Evolutionary conservation across 2,113 vertebrate genomes (phyloP), one percentile per base, ranked within the genome.

Genomic region (Poecile atricapillus): DNA sequence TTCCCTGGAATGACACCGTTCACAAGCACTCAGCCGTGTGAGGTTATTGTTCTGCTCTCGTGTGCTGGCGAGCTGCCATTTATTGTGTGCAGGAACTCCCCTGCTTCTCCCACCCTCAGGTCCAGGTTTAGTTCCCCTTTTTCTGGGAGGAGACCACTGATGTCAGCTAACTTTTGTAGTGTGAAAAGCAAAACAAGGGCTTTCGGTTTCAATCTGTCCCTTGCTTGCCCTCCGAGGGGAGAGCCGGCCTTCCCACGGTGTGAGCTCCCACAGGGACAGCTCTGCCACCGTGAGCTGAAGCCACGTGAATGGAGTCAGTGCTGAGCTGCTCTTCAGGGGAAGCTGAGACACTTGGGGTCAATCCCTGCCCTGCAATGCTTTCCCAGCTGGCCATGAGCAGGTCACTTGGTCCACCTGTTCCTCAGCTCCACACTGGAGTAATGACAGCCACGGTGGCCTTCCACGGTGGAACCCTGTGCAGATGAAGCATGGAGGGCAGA

Each of bases 121-220:
- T 7, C 50, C 87, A 89, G 80, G 67, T 87, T 89, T 53, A 37
- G 75, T 93, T 87, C 77, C 87, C 69, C 2, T 0, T 56, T 84
- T 92, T 87, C 84, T 56, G 46, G 84, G 83, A 93, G 87, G 44
- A 71, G 76, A 47, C 7, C 85, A 82, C 68, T 93, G 91, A 84
- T 94, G 83, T 93, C 87, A 97, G 47, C 83, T 68, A 13, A 31
- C 39, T 78, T 89, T 52, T 12, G 27, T 28, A 33, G 50, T 6
- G 8, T 37, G 71, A 25, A 59, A 39, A 49, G 50, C 44, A 25
- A 28, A 80, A 25, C 53, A 30, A n/a, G 28, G 25, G 56, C 74
- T 95, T 96, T 95, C 23, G 0, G 62, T 95, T 95, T 97, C 95
- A 83, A 20, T 93, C 93, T 85, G 58, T 33, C 17, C 77, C 13